These are phyloP conservation scores for Pocillopora verrucosa DNA, from an alignment of 64 coral and sea anemone species.

Conservation along the genomic window DNA sequence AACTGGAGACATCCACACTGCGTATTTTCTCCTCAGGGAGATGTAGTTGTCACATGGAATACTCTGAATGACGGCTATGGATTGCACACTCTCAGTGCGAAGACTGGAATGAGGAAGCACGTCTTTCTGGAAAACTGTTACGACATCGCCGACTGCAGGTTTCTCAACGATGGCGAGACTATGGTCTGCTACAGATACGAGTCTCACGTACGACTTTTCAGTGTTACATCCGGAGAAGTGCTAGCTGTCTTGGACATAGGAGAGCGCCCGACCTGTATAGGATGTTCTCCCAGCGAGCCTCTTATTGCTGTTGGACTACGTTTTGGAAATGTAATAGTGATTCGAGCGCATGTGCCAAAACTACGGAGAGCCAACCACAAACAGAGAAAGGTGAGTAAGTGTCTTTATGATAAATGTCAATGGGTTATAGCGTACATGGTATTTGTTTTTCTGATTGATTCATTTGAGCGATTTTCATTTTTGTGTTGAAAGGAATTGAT, in stretches of 20 bases:
- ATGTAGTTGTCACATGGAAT: neutral
- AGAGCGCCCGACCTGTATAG: neutral
- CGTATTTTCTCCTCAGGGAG: neutral
- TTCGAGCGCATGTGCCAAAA: neutral
- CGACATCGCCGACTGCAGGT: conserved; percentile 1
- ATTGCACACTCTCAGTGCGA: neutral
- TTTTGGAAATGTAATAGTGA: neutral
- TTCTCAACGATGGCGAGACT: neutral
- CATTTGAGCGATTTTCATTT: too few relatives aligned
- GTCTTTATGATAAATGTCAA: neutral
- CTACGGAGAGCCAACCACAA: neutral
- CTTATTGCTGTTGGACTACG: neutral
- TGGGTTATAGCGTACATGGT: too few relatives aligned
- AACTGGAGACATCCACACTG: neutral
- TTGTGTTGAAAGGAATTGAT: too few relatives aligned
- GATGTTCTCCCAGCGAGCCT: neutral
- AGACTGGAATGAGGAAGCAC: neutral
- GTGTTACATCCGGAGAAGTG: neutral
- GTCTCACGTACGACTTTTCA: neutral
- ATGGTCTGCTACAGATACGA: neutral
- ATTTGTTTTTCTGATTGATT: too few relatives aligned
- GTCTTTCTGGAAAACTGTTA: neutral
- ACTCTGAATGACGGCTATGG: neutral
- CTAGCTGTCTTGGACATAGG: neutral
- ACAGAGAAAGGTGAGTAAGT: neutral